A percentile compares a stretch with the other conserved stretches of the same genome.
These are phyloP conservation scores for Rhagoletis pomonella DNA, from an alignment of 1,140 invertebrate genomes.

Conservation along the genomic window DNA sequence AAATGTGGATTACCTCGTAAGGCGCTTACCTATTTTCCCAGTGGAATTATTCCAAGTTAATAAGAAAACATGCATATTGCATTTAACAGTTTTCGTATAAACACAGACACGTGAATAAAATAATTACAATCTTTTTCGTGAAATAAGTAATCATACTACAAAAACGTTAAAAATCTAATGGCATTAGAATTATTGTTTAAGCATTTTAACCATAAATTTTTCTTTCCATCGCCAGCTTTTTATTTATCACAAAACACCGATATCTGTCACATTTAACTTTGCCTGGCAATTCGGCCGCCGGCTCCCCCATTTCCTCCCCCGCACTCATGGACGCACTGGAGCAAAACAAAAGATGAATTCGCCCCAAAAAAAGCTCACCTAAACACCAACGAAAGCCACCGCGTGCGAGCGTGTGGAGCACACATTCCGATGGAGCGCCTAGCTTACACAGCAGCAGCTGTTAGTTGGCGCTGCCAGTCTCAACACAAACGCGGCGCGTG, in stretches of 20 bases:
- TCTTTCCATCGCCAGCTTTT: neutral
- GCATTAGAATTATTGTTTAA: too few species aligned
- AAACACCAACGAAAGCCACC: neutral
- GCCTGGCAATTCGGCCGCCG: neutral
- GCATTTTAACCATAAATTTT: neutral
- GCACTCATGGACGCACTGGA: conserved; percentile 2
- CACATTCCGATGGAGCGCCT: conserved; percentile 44
- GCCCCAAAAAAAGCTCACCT: conserved; percentile 30
- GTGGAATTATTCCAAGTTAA: too few species aligned
- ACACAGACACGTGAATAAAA: too few species aligned
- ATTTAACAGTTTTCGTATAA: too few species aligned
- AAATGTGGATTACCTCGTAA: too few species aligned
- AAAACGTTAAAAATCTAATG: too few species aligned
- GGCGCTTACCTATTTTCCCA: too few species aligned
- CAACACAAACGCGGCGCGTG: conserved; percentile 20
- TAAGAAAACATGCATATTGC: too few species aligned
- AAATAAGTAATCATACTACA: too few species aligned
- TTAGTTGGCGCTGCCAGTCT: conserved; percentile 27
- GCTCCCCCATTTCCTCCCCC: neutral
- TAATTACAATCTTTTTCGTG: too few species aligned
- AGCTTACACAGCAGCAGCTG: conserved; percentile 36
- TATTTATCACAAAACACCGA: conserved; percentile 26
- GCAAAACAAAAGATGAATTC: conserved; percentile 52
- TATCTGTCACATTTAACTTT: neutral
- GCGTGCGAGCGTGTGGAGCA: neutral